A percentile compares a stretch with the other conserved stretches of the same genome.
Evolutionary conservation across 2,797 vertebrate species (phyloP).

Genomic region (Pelochelys cantorii): DNA sequence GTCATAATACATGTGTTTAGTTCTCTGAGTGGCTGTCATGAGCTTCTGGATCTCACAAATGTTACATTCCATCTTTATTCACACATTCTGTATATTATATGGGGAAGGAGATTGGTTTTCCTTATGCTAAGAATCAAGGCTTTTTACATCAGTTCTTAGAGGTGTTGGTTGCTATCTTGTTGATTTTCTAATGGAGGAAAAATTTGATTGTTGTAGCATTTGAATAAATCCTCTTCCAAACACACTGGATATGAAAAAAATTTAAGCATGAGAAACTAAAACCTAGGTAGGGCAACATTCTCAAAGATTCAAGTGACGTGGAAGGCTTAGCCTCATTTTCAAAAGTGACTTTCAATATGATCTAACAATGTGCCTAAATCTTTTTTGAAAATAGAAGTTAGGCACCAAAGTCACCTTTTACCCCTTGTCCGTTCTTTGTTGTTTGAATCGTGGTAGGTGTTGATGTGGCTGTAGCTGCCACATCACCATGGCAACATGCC

Average conservation of each 20-base stretch:
- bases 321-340: neutral
- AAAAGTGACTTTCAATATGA: fast-evolving
- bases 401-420: neutral
- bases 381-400: neutral
- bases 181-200: slow-evolving; percentile 1
- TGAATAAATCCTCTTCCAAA: slow-evolving; percentile 31
- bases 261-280: neutral
- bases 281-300: neutral
- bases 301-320: slow-evolving; percentile 1
- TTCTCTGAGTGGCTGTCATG: slow-evolving; percentile 65
- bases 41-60: slow-evolving; percentile 70
- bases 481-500: neutral
- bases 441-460: neutral
- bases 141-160: neutral
- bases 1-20: slow-evolving; percentile 78
- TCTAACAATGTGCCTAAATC: neutral
- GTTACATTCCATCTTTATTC: slow-evolving; percentile 63
- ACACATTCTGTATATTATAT: slow-evolving; percentile 50
- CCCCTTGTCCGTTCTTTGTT: neutral
- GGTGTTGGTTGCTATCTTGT: slow-evolving; percentile 10
- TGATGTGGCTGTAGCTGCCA: neutral
- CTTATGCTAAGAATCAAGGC: slow-evolving; percentile 13
- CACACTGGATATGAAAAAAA: neutral
- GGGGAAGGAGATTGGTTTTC: slow-evolving; percentile 13
- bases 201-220: slow-evolving; percentile 45